phyloP scores from a whole-genome alignment of 2,797 vertebrate genomes.

The Rhyacichthys aspro region DNA sequence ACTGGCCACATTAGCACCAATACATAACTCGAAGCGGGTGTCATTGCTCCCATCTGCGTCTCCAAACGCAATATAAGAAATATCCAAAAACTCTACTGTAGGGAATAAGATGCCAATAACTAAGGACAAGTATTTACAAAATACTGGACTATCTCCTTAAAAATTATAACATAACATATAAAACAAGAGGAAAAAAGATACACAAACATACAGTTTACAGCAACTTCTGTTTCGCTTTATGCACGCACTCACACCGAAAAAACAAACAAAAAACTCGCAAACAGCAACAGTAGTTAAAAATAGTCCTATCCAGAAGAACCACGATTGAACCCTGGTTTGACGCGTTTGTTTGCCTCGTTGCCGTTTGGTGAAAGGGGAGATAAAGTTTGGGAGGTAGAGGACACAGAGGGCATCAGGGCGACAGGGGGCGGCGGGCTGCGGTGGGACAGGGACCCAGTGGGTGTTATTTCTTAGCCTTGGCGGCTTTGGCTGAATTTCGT shows the following conservation, averaged over 20 bases:
- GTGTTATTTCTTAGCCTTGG: constrained; percentile 88
- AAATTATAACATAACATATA: constrained; percentile 35
- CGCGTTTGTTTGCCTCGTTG: constrained; percentile 77
- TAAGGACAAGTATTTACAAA: background rate
- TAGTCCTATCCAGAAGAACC: constrained; percentile 46
- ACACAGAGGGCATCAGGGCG: background rate
- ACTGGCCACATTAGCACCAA: no score
- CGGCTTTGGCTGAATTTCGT: constrained; percentile 84
- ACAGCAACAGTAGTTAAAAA: constrained; percentile 62
- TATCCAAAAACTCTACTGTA: no score
- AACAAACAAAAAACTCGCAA: constrained; percentile 37
- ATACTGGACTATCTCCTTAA: background rate
- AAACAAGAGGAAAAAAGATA: constrained; percentile 31
- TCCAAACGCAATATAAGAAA: no score
- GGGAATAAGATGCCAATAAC: background rate
- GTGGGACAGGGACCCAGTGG: constrained; percentile 48
- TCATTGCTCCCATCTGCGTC: no score
- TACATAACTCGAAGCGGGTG: no score
- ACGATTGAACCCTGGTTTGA: constrained; percentile 76
- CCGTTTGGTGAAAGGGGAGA: constrained; percentile 68
- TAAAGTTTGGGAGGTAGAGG: constrained; percentile 68
- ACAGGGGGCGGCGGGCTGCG: constrained; percentile 35
- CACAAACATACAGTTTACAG: constrained; percentile 57
- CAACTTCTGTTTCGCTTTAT: constrained; percentile 52
- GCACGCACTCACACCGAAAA: constrained; percentile 35